phyloP scores from a whole-genome alignment of 1,140 invertebrate genomes.

The Platyura marginata region DNA sequence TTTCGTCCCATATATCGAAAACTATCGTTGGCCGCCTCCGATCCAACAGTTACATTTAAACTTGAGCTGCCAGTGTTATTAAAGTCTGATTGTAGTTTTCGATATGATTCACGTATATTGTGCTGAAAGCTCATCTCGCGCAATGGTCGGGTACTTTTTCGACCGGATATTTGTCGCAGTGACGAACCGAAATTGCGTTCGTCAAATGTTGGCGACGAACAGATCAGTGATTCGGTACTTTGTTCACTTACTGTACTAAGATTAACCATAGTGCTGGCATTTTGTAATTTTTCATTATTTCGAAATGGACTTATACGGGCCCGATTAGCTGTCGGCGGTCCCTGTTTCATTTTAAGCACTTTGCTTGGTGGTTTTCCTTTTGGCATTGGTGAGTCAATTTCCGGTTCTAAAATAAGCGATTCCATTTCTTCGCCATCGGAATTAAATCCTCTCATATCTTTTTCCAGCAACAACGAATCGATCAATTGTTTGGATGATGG shows the following conservation, averaged over 20 bases:
- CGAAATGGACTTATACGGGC: too few relatives aligned
- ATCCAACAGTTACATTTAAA: slow-evolving; percentile 21
- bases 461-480: not conserved
- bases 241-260: not conserved
- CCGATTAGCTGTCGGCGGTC: not conserved
- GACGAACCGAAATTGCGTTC: not conserved
- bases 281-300: not conserved
- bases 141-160: slow-evolving; percentile 15
- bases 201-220: not conserved
- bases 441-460: not conserved
- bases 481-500: too few relatives aligned
- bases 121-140: slow-evolving; percentile 10
- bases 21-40: slow-evolving; percentile 13
- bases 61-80: slow-evolving; percentile 13
- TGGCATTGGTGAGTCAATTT: not conserved
- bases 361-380: not conserved
- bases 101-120: slow-evolving; percentile 10
- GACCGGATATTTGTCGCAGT: slow-evolving; percentile 12
- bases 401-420: not conserved
- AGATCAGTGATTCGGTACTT: not conserved
- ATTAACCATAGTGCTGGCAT: not conserved
- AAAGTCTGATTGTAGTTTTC: slow-evolving; percentile 15
- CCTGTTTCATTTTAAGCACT: not conserved
- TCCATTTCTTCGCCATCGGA: not conserved
- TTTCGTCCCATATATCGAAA: too few relatives aligned